Evolutionary conservation across 2,888 invertebrate species (phyloP), one percentile per base, ranked within the genome.

Genomic region (Leptopilina myrica): DNA sequence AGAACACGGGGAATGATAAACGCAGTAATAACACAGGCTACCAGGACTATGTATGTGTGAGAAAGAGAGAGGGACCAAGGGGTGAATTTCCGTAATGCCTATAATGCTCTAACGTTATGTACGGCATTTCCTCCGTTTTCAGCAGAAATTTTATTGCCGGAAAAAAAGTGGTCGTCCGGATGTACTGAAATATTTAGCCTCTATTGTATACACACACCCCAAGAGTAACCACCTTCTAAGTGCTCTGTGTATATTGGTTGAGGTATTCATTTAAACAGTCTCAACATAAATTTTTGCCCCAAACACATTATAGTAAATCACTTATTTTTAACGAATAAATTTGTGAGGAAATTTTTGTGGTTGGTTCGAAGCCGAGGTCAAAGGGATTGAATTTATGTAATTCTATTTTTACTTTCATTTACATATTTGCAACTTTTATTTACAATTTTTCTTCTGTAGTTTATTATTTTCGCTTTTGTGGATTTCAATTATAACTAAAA

Each of bases 1-100:
- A 88, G 88, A 88, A 88, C 86, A 87, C 86, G 85, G 86, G 84
- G 87, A 89, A 89, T 89, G 89, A 89, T 89, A 89, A 89, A 89
- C 87, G 89, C 83, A 85, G 89, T 89, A 89, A 89, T 89, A 89
- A 89, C 89, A 88, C 33, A 33, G 33, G 88, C 86, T 85, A 85
- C 85, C 85, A 83, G 84, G 85, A 85, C 86, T 85, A 82, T 79
- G 85, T 85, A 85, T 43, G 43, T 43, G 43, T 7, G 43, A 43
- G 43, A 43, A 7, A 5, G 81, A 77, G 83, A 85, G 83, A 86
- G 86, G 84, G 83, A 85, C 86, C 82, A 82, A 87, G 87, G 87
- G 87, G 87, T 89, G 87, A 88, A 89, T 89, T 88, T 88, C 84
- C 86, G 88, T 88, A 89, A 89, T 89, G 87, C 87, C 87, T 87